These are phyloP conservation scores for Panzeria rudis DNA, from an alignment of 2,888 invertebrate species.

Conservation along the genomic window DNA sequence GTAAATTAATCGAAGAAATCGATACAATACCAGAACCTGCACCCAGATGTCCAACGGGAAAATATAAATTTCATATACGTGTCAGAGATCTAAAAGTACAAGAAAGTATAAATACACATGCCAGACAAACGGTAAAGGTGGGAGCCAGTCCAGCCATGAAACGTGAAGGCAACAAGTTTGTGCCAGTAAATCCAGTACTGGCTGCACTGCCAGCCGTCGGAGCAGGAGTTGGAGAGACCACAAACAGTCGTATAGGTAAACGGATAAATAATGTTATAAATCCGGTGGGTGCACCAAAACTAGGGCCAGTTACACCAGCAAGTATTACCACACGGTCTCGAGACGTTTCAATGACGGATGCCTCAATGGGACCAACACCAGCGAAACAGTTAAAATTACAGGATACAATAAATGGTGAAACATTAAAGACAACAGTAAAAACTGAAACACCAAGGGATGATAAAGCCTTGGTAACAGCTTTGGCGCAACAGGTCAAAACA, in stretches of 20 bases:
- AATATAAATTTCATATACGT: constrained; percentile 87
- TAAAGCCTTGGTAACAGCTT: constrained; percentile 79
- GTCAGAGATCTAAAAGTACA: constrained; percentile 83
- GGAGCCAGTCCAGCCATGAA: constrained; percentile 84
- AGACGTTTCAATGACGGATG: constrained; percentile 53
- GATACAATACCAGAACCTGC: constrained; percentile 86
- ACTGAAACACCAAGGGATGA: constrained; percentile 53
- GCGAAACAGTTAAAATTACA: constrained; percentile 62
- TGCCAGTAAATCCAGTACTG: constrained; percentile 76
- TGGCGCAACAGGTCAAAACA: constrained; percentile 83
- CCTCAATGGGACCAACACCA: constrained; percentile 51
- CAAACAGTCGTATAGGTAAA: constrained; percentile 76
- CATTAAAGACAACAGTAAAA: constrained; percentile 50
- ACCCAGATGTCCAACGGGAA: constrained; percentile 87
- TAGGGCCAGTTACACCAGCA: constrained; percentile 83
- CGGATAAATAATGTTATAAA: constrained; percentile 79
- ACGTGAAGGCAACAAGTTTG: constrained; percentile 81
- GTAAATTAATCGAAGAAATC: constrained; percentile 89
- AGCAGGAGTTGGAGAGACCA: constrained; percentile 65
- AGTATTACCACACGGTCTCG: constrained; percentile 80
- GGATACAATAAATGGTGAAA: constrained; percentile 48
- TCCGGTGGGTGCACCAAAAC: constrained; percentile 76
- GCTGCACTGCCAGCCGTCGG: constrained; percentile 7
- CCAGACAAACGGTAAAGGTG: constrained; percentile 79
- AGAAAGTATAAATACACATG: constrained; percentile 77